Evolutionary conservation across 1,140 invertebrate genomes (phyloP), one percentile per base, ranked within the genome.

Genomic region (Macrotrachela quadricornifera): DNA sequence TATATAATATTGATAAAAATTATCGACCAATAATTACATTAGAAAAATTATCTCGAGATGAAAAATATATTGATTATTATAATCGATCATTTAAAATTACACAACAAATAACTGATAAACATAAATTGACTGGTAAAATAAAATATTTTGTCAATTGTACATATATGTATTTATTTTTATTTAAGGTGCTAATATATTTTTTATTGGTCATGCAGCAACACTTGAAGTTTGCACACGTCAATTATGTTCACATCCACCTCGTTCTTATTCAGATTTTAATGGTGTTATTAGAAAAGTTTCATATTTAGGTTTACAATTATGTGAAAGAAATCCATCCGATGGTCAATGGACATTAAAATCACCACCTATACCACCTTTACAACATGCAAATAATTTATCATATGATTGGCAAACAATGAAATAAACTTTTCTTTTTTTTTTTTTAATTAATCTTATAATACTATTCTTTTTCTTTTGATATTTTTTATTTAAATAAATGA

Each of bases 131-230:
- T 30, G 21, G 21, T 30, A 30, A 42, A 21, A 13, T 6, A 17
- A 2, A 46, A 13, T 46, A 21, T 6, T 9, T 46, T 46, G 1
- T 46, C n/a, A n/a, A n/a, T n/a, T n/a, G n/a, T n/a, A n/a, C n/a
- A n/a, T n/a, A n/a, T n/a, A n/a, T n/a, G n/a, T n/a, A n/a, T n/a
- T n/a, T n/a, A n/a, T n/a, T n/a, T n/a, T n/a, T n/a, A n/a, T n/a
- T n/a, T n/a, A 64, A 75, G 80, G 75, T 61, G 82, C 81, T 10
- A 83, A 83, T 66, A 71, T 86, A 30, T 71, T 87, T 44, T 72
- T 87, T 56, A 78, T 86, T 14, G 83, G 79, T 0, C 87, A 92
- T 73, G 83, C 85, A 3, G 78, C 82, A 1, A 83, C 83, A 1
- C 63, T 90, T 45, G 84, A 88, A 59, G 77, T 81, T 8, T 83